A percentile compares a stretch with the other conserved stretches of the same genome.
phyloP scores from a whole-genome alignment of 2,113 vertebrate genomes.

The Cyanoderma ruficeps region DNA sequence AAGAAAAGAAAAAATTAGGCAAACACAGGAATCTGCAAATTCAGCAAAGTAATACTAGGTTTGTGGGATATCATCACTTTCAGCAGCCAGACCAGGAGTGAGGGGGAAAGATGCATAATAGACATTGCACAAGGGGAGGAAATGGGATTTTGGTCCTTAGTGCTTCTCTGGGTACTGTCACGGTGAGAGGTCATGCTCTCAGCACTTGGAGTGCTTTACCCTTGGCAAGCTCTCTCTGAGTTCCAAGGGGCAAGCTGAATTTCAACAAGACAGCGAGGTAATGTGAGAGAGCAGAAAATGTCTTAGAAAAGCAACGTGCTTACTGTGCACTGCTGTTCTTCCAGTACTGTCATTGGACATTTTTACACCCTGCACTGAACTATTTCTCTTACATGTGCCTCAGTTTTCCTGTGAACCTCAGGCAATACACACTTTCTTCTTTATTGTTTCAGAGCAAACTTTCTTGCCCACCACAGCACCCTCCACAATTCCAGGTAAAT shows the following conservation, averaged over 20 bases:
- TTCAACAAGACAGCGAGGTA: neutral
- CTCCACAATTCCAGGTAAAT: neutral
- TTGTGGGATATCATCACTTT: neutral
- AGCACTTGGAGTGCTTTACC: neutral
- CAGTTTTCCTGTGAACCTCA: neutral
- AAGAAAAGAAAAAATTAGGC: rapidly evolving
- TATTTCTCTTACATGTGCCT: neutral
- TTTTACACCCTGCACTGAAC: neutral
- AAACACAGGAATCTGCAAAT: neutral
- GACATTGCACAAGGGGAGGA: neutral
- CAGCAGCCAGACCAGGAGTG: neutral
- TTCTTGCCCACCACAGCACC: rapidly evolving
- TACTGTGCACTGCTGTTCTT: neutral
- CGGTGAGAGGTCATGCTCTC: neutral
- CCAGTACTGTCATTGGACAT: neutral
- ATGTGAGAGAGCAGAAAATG: neutral
- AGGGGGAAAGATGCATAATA: neutral
- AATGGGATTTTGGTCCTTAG: neutral
- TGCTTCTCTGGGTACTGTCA: neutral
- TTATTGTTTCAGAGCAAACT: neutral
- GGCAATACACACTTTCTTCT: neutral
- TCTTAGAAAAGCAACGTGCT: neutral
- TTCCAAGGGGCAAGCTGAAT: neutral
- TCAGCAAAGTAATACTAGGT: neutral
- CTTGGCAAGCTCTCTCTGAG: neutral